Base-by-base conservation (phyloP, 1,140 invertebrate species). In the Daktulosphaira vitifoliae region DNA sequence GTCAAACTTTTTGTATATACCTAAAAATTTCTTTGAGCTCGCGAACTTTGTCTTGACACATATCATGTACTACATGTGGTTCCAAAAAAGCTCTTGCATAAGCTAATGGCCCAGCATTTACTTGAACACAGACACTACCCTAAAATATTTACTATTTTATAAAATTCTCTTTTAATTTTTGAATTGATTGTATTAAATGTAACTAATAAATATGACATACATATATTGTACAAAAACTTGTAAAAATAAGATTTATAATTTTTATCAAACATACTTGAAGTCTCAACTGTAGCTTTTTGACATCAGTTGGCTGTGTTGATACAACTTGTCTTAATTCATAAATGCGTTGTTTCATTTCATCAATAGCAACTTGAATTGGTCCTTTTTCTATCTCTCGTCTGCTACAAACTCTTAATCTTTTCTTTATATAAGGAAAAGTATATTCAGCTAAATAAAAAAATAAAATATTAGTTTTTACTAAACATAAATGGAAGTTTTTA, bases 51-150 rank as follows among this genome's bases (percentile, higher is more conserved):
- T 92, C 88, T 65, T 86, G 81, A 0, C 88, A 83, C 74, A 90
- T 91, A 50, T 81, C 81, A 8, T 75, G 73, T 20, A 78, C 77
- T 5, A 83, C 72, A 25, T 81, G 78, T 9, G 86, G 83, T 74
- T 89, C 86, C 1, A 96, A 77, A 77, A 96, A 96, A 4, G 88
- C 90, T 70, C 84, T 84, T 1, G 92, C 92, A 76, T 96, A 96
- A 3, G 91, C 91, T 49, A 96, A 75, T 1, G 93, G 93, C 26
- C 93, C 93, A n/a, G 91, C 91, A 78, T 96, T 93, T 0, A 96
- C 92, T 74, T 92, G 90, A 9, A 93, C 90, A 73, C 89, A 92
- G 66, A 96, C 86, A 70, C 78, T 79, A 29, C 82, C 79, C 54
- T 59, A 9, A 23, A 26, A 59, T 2, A 16, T 20, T n/a, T n/a